Base-by-base conservation (phyloP, 92 coral and sea anemone genomes). In the Plumapathes pennacea region DNA sequence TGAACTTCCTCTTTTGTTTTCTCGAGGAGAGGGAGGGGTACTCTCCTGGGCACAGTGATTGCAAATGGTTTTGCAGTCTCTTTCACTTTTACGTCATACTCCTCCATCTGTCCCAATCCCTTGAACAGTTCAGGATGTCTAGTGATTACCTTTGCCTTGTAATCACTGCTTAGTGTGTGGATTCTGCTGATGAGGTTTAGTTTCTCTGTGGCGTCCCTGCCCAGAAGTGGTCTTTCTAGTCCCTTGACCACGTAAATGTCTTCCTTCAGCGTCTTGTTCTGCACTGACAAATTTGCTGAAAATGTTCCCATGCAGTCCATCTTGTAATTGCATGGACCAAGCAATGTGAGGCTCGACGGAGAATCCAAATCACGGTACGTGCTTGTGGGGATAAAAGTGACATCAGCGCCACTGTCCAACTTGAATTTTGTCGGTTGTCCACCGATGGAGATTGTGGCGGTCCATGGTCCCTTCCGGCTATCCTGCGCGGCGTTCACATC, bases 41-140 rank as follows among this genome's bases (percentile, higher is more conserved):
- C 77, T 30, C 60, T 59, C 38, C 61, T 57, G 30, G 76, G 63
- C 7, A 65, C 69, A 25, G 64, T 13, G 15, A 77, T 48, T 5
- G 85, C 73, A 54, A 69, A 78, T 18, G 69, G 78, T 40, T 62
- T 51, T 43, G 59, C 60, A 23, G 38, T 56, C 23, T 70, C 74
- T 41, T 46, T 78, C 25, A 78, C 38, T 30, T 71, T 79, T 27
- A 80, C 59, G 43, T 48, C 30, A 60, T 78, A 69, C 14, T 34
- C 77, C n/a, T 72, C 78, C 54, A 60, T 56, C 33, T 55, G 57
- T 20, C 74, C 85, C 4, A 64, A 60, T 31, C 80, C 86, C 27
- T 40, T 49, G 72, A 80, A 80, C 45, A 80, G 47, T 54, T 71
- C 40, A 2, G 80, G 80, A 30, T 80, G 64, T 59, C 63, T 57